A percentile compares a stretch with the other conserved stretches of the same genome.
These are phyloP conservation scores for Pseudomugil gertrudae DNA, from an alignment of 2,797 vertebrate species.

Conservation along the genomic window DNA sequence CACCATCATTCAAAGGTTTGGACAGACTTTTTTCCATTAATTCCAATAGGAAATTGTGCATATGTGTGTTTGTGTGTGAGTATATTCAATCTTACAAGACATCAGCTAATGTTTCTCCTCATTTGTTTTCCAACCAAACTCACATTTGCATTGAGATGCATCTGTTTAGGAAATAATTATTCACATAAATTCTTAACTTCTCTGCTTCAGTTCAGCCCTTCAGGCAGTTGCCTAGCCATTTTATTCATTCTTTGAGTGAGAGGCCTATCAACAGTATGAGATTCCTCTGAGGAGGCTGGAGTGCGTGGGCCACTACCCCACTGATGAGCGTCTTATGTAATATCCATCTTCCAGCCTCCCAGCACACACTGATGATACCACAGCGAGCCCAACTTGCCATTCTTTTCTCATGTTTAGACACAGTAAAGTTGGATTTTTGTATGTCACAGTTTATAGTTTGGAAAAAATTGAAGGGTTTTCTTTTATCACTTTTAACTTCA, in stretches of 20 bases:
- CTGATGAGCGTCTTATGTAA: constrained; percentile 82
- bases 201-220: constrained; percentile 24
- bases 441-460: too few relatives aligned
- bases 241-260: constrained; percentile 73
- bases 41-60: too few relatives aligned
- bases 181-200: constrained; percentile 42
- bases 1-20: too few relatives aligned
- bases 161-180: constrained; percentile 55
- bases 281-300: constrained; percentile 70
- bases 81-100: too few relatives aligned
- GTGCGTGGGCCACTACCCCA: constrained; percentile 80
- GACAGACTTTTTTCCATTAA: too few relatives aligned
- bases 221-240: constrained; percentile 73
- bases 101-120: constrained; percentile 12
- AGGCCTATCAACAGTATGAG: constrained; percentile 65
- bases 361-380: constrained; percentile 45
- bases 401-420: constrained; percentile 21
- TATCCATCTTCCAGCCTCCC: constrained; percentile 67
- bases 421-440: too few relatives aligned
- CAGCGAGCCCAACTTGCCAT: constrained; percentile 42
- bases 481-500: background rate
- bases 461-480: too few relatives aligned
- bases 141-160: constrained; percentile 36
- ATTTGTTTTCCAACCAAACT: constrained; percentile 25
- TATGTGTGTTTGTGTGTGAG: too few relatives aligned